Evolutionary conservation across 2,888 invertebrate species (phyloP), one percentile per base, ranked within the genome.

Genomic region (Drosophila melanosoma): DNA sequence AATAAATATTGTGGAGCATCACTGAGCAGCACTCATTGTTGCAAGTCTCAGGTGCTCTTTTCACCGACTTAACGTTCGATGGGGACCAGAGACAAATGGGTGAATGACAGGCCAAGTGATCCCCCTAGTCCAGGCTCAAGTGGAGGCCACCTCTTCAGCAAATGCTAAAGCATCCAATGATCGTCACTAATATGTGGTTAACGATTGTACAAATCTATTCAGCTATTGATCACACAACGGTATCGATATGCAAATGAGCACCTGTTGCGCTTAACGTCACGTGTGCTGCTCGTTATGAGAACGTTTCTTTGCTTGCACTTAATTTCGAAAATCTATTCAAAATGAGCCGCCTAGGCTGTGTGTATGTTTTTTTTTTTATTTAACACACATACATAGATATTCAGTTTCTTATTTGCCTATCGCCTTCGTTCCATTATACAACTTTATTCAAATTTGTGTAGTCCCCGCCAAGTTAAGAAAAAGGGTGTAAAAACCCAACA

Each of bases 371-470:
- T 23, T 33, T 10, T 17, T 20, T 23, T 15, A 35, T 56, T 54
- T 36, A 49, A 62, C 49, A 53, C 52, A 68, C 35, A 42, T 45
- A 60, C 7, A 23, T 42, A 36, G 20, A 57, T 82, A 62, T 79
- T 79, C 51, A 62, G 57, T 56, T 63, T 54, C 64, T 62, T 64
- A 74, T 75, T 82, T 56, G 69, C 67, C 81, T 78, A 81, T 78
- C 81, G 77, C 64, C 67, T 71, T 52, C 58, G 36, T 38, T 56
- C 57, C 74, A 86, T 86, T 85, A 89, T 85, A 89, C 78, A 88
- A 85, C 81, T 83, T 88, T 88, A 88, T 86, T 89, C 71, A 88
- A 90, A 86, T 88, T 77, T 83, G 59, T 29, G 33, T 73, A 56
- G 74, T 68, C 60, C 57, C 65, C 53, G 54, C 57, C 40, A 59